phyloP scores from a whole-genome alignment of 2,113 vertebrate genomes.

The Xenus cinereus region DNA sequence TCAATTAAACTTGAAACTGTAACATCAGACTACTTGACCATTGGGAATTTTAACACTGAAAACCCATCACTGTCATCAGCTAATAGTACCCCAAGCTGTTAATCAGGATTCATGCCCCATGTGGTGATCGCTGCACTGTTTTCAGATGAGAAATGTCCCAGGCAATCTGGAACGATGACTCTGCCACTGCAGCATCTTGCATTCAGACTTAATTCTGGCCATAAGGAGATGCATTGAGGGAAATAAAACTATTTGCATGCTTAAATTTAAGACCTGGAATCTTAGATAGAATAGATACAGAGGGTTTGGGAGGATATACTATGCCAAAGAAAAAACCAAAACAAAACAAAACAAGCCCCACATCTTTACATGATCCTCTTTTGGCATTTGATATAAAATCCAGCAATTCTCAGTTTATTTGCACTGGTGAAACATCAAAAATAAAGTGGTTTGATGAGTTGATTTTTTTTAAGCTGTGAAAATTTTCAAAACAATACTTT shows the following conservation, averaged over 20 bases:
- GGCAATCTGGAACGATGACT: rapidly evolving
- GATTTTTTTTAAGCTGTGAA: not conserved
- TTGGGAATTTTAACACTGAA: not conserved
- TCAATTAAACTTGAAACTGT: not conserved
- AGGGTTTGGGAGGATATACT: not conserved
- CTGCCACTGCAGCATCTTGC: not conserved
- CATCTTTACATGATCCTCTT: not conserved
- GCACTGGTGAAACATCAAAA: not conserved
- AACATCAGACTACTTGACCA: not conserved
- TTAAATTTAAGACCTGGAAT: not conserved
- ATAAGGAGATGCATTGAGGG: not conserved
- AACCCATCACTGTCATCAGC: not conserved
- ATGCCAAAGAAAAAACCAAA: not conserved
- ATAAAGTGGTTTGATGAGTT: not conserved
- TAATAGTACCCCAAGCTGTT: not conserved
- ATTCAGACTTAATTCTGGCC: not conserved
- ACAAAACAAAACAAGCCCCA: not conserved
- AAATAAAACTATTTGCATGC: not conserved
- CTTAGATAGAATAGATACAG: not conserved
- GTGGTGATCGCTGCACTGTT: not conserved
- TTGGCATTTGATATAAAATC: not conserved
- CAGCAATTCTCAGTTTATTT: not conserved
- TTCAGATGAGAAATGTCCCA: not conserved
- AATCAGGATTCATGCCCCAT: not conserved
- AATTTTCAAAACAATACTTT: not conserved